A percentile compares a stretch with the other conserved stretches of the same genome.
Evolutionary conservation across 2,888 invertebrate species (phyloP).

Genomic region (Petrolisthes cinctipes): DNA sequence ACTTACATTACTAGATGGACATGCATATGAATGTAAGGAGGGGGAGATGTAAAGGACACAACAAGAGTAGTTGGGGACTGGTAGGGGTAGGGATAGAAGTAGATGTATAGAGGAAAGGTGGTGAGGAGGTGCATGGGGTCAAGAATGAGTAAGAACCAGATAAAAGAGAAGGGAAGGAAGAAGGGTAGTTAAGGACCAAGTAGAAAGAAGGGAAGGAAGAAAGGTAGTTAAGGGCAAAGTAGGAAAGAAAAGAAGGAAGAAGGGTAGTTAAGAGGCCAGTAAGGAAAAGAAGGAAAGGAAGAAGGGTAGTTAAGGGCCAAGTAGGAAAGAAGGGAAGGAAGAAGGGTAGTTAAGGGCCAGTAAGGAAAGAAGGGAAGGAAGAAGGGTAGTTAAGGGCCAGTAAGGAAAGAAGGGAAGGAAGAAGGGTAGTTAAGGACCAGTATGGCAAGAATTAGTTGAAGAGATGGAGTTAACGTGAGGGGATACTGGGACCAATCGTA

Average conservation of each 20-base stretch:
- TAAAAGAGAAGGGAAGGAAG: not conserved
- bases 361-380: not conserved
- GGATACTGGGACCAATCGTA: too few relatives aligned
- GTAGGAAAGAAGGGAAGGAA: not conserved
- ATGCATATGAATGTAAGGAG: too few relatives aligned
- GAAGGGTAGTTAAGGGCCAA: not conserved
- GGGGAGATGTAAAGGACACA: not conserved
- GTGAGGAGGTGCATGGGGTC: too few relatives aligned
- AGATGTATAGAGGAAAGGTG: not conserved
- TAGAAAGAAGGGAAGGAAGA: not conserved
- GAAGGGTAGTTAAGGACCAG: too few relatives aligned
- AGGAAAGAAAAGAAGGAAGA: not conserved
- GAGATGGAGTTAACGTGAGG: too few relatives aligned
- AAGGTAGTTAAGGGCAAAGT: not conserved
- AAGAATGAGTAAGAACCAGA: too few relatives aligned
- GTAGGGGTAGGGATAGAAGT: not conserved
- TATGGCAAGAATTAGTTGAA: too few relatives aligned
- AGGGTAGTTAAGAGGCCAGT: not conserved
- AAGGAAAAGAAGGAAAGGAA: not conserved
- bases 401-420: not conserved
- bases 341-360: too few relatives aligned
- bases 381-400: not conserved
- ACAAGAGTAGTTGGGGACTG: not conserved
- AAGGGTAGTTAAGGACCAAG: not conserved
- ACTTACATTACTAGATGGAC: too few relatives aligned